Evolutionary conservation across 2,888 invertebrate species (phyloP), one percentile per base, ranked within the genome.

Genomic region (Apodemia arnacis): DNA sequence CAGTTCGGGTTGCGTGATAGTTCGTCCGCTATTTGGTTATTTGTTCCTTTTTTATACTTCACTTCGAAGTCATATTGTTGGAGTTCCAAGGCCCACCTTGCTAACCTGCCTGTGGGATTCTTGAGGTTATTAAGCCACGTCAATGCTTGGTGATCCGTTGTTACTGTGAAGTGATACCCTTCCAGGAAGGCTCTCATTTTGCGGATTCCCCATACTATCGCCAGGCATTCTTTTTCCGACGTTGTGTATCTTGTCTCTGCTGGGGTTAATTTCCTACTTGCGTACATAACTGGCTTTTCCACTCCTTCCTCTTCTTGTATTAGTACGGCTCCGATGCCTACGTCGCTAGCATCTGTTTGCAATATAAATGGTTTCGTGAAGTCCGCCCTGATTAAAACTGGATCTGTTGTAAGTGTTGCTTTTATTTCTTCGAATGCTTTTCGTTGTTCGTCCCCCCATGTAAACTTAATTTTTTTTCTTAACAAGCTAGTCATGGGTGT

Each of bases 141-240:
- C 0, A 95, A 78, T 8, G 92, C 92, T n/a, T 87, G 82, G 59
- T 94, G 93, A 84, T 95, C 95, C 2, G 95, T 90, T 11, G 91
- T 31, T 0, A 94, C 86, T 0, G 34, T 90, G 59, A 94, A 93
- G 8, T 83, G 76, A 15, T 89, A 88, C 4, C 93, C 93, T 75
- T 91, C 89, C 7, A 89, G n/a, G 41, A 87, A 89, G 8, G 80
- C 66, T 18, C 81, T 38, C 59, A 79, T 87, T 70, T 87, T 54
- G 24, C 87, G 87, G 10, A 87, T 10, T 0, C 87, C 79, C 7
- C 34, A 73, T 34, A 87, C 69, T 34, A 54, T n/a, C 6, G n/a
- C 80, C 15, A 90, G 27, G 11, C 80, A 44, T 41, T 87, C 86
- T 2, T 84, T 41, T 82, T 88, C 84, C 91, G 13, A 89, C 41